A percentile compares a stretch with the other conserved stretches of the same genome.
Conservation (phyloP, 53 echinoderm and acorn worm species). For the Stichopus horrens region DNA sequence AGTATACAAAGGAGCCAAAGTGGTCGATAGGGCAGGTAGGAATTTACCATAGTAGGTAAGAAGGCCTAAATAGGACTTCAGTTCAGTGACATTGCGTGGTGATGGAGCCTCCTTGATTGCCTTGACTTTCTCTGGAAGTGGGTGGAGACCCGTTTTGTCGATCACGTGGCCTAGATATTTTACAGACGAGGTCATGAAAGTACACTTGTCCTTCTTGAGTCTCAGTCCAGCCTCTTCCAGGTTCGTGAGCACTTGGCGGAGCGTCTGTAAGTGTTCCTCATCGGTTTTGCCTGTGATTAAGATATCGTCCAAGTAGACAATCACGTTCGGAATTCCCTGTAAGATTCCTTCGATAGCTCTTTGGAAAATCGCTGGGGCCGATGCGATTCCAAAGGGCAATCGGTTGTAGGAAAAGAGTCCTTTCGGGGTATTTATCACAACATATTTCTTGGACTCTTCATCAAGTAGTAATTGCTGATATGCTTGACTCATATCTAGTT, state of each 20-base stretch:
- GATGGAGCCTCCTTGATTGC: constrained; percentile 52
- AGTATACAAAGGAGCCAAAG: constrained; percentile 48
- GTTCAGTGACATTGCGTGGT: constrained; percentile 37
- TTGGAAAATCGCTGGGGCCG: constrained; percentile 58
- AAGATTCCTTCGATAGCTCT: constrained; percentile 49
- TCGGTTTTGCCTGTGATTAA: constrained; percentile 29
- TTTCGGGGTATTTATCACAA: constrained; percentile 56
- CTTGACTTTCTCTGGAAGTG: constrained; percentile 41
- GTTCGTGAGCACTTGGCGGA: constrained; percentile 31
- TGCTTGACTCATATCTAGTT: constrained; percentile 62
- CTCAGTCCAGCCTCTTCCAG: constrained; percentile 48
- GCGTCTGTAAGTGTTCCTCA: constrained; percentile 13
- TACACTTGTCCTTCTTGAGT: constrained; percentile 42
- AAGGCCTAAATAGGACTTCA: constrained; percentile 44
- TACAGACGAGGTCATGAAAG: constrained; percentile 41
- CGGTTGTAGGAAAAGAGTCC: constrained; percentile 56
- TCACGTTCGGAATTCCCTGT: constrained; percentile 53
- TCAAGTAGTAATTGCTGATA: constrained; percentile 62
- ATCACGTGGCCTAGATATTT: constrained; percentile 53
- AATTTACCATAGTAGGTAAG: constrained; percentile 56
- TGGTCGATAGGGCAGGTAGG: constrained; percentile 48
- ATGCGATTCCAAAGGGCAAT: constrained; percentile 54
- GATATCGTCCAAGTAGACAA: constrained; percentile 59
- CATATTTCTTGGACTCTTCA: constrained; percentile 53
- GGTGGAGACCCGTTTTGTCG: constrained; percentile 51